phyloP scores from a whole-genome alignment of 2,113 vertebrate genomes.

The Sapajus apella region DNA sequence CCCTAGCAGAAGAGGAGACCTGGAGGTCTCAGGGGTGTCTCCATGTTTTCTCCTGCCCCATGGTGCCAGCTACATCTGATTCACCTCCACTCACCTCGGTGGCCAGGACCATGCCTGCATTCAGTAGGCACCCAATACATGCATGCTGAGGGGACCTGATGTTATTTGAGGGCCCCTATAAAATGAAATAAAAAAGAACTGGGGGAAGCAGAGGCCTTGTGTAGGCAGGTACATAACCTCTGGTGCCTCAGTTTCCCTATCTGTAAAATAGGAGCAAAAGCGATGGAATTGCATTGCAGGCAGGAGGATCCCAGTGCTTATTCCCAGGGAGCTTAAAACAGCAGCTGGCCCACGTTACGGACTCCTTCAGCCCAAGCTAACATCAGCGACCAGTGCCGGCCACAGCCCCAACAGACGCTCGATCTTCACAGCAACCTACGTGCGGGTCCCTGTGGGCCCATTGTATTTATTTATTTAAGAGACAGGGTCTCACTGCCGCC shows the following conservation, averaged over 20 bases:
- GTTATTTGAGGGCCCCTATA: background rate
- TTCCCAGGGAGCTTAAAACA: background rate
- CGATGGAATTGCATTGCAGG: fast-evolving
- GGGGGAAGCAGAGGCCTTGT: background rate
- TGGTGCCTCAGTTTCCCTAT: background rate
- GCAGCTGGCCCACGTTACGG: fast-evolving
- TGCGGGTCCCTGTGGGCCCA: fast-evolving
- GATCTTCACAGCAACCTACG: fast-evolving
- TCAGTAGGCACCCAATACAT: background rate
- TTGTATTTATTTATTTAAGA: too few relatives aligned
- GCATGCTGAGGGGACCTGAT: background rate
- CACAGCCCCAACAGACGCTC: fast-evolving
- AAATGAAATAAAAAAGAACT: background rate
- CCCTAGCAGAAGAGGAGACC: fast-evolving
- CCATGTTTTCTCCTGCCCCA: background rate
- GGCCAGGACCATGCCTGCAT: background rate
- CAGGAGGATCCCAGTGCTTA: background rate
- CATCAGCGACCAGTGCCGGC: fast-evolving
- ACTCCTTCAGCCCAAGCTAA: fast-evolving
- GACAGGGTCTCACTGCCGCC: too few relatives aligned
- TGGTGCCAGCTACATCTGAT: background rate
- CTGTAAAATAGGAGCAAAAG: background rate
- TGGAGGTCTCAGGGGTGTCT: background rate
- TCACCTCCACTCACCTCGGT: fast-evolving
- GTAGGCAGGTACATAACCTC: background rate